Base-by-base conservation (phyloP, 2,888 invertebrate genomes). In the Diarsia mendica region DNA sequence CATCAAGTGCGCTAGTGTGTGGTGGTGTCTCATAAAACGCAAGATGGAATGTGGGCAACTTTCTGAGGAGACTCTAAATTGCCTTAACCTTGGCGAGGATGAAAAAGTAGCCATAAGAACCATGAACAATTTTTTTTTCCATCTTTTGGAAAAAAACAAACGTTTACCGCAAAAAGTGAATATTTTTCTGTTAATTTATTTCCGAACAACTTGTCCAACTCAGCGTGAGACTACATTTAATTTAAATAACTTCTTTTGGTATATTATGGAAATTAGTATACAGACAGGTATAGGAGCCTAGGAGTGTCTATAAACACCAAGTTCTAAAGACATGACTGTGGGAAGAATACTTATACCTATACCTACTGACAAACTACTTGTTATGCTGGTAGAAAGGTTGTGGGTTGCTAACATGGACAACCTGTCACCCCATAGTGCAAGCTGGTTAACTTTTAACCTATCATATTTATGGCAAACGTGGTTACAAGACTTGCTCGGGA, bases 371-470 rank as follows among this genome's bases (percentile, higher is more conserved):
- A 51, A 78, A 64, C 60, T 72, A 15, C 28, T 58, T 68, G 28
- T 28, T 66, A 72, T 60, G 53, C 9, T 46, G 10, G n/a, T 81
- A 72, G 77, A 80, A 68, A 81, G 53, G 77, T 68, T 46, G 77
- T 77, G 58, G 69, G 63, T 18, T 78, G 73, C 49, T 28, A 55
- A 79, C 75, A 68, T 55, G 61, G 49, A 28, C 68, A 70, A 67
- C 80, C 82, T 70, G 80, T 69, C 72, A 49, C 18, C 46, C 63
- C 67, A 74, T 64, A 67, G n/a, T 49, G 69, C 78, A 78, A 74
- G 55, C 49, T 82, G 53, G 60, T 78, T 82, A 81, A 81, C 82
- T 75, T 79, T 80, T 83, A 80, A 82, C 80, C 83, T 72, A 53
- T 61, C 63, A 70, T 69, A 69, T 72, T 83, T 66, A 83, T 72